phyloP scores from a whole-genome alignment of 1,140 invertebrate genomes.

The Hetaerina americana region DNA sequence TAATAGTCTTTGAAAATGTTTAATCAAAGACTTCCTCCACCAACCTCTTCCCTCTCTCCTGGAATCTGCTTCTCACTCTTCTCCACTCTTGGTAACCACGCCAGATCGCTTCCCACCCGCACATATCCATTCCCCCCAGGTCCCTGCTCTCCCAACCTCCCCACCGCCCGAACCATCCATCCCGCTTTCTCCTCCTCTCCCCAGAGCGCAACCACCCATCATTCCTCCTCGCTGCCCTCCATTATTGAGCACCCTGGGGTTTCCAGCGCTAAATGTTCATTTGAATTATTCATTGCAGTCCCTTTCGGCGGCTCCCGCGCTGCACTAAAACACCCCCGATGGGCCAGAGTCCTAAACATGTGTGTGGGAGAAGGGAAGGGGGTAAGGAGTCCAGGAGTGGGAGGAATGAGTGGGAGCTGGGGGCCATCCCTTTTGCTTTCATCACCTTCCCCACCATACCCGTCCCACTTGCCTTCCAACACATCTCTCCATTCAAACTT shows the following conservation, averaged over 20 bases:
- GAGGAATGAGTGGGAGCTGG: no score
- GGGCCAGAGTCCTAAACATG: background rate
- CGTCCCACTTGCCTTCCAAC: background rate
- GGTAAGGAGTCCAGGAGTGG: no score
- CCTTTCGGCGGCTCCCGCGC: background rate
- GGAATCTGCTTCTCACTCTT: background rate
- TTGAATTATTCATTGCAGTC: background rate
- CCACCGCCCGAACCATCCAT: background rate
- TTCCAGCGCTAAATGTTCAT: background rate
- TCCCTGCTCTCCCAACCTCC: background rate
- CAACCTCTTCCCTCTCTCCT: background rate
- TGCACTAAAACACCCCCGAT: background rate
- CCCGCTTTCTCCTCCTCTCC: background rate
- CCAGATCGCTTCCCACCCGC: no score
- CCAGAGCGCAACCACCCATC: background rate
- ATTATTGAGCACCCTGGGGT: background rate
- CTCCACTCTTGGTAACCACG: no score
- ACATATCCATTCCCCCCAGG: no score
- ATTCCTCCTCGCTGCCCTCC: background rate
- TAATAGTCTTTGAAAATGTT: slow-evolving; percentile 1
- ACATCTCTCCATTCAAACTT: background rate
- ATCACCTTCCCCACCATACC: background rate
- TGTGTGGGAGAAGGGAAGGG: no score
- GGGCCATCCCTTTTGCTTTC: background rate
- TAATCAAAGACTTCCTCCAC: background rate